Conservation (phyloP, 2,113 vertebrate genomes). For the Lucifuga dentata region DNA sequence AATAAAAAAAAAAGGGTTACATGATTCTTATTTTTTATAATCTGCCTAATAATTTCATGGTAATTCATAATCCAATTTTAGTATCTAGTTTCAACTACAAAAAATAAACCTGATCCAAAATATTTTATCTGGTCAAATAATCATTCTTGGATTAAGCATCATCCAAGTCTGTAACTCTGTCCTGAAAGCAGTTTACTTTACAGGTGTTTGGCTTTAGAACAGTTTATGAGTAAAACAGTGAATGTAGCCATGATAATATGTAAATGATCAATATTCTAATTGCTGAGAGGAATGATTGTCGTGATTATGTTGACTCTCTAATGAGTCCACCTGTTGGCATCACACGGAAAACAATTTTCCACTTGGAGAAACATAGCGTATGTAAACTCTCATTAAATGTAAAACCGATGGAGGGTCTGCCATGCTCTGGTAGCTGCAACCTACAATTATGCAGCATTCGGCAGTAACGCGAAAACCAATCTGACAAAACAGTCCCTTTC, state of each 20-base stretch:
- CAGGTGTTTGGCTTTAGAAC: constrained; percentile 37
- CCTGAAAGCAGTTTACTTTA: constrained; percentile 31
- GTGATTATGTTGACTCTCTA: constrained; percentile 73
- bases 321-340: constrained; percentile 80
- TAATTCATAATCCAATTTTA: too few relatives aligned
- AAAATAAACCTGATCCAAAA: neutral
- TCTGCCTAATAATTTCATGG: too few relatives aligned
- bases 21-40: too few relatives aligned
- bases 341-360: constrained; percentile 79
- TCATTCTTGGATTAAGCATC: neutral
- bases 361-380: constrained; percentile 73
- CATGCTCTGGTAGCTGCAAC: constrained; percentile 73
- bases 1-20: too few relatives aligned
- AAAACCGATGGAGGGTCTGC: constrained; percentile 68
- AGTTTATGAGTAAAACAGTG: constrained; percentile 41
- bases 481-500: constrained; percentile 48
- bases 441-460: constrained; percentile 72
- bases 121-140: constrained; percentile 3
- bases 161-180: neutral
- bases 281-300: constrained; percentile 70
- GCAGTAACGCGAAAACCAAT: constrained; percentile 61
- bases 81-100: neutral
- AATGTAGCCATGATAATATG: constrained; percentile 50
- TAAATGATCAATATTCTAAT: constrained; percentile 74
- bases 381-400: constrained; percentile 73